Evolutionary conservation across 2,113 vertebrate species (phyloP).

Genomic region (Verasper variegatus): DNA sequence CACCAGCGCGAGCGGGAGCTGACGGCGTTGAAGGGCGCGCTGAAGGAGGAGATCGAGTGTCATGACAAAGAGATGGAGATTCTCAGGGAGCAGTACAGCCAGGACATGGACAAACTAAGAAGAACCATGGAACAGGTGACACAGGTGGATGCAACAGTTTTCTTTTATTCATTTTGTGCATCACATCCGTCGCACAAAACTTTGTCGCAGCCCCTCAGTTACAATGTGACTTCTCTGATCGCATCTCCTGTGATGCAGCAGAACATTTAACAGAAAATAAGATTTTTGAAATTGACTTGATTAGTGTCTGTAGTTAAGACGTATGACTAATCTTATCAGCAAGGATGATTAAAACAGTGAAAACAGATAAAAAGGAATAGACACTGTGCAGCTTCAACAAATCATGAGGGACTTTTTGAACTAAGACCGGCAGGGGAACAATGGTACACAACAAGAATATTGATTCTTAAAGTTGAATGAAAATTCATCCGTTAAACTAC

Average conservation of each 20-base stretch:
- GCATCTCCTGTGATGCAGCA: background rate
- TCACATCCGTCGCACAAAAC: background rate
- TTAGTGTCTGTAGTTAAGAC: background rate
- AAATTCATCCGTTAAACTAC: background rate
- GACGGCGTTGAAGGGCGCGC: conserved; percentile 84
- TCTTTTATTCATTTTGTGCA: background rate
- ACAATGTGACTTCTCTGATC: background rate
- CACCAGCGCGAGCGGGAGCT: conserved; percentile 83
- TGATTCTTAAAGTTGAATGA: background rate
- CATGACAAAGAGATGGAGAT: conserved; percentile 84
- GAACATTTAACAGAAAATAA: too few relatives aligned
- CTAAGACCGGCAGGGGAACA: background rate
- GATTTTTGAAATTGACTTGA: too few relatives aligned
- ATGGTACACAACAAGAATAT: background rate
- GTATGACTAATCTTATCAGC: background rate
- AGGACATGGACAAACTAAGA: conserved; percentile 87
- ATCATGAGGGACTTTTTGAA: background rate
- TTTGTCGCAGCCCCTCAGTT: background rate
- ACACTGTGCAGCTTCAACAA: background rate
- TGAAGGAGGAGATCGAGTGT: conserved; percentile 85
- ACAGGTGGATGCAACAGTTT: conserved; percentile 77
- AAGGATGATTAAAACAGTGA: background rate
- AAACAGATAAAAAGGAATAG: background rate
- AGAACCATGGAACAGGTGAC: conserved; percentile 87
- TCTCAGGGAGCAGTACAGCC: conserved; percentile 88